Percentiles rank a stretch among this genome's conserved stretches.
These are phyloP conservation scores for Diabrotica virgifera DNA, from an alignment of 1,140 invertebrate genomes.

Conservation along the genomic window DNA sequence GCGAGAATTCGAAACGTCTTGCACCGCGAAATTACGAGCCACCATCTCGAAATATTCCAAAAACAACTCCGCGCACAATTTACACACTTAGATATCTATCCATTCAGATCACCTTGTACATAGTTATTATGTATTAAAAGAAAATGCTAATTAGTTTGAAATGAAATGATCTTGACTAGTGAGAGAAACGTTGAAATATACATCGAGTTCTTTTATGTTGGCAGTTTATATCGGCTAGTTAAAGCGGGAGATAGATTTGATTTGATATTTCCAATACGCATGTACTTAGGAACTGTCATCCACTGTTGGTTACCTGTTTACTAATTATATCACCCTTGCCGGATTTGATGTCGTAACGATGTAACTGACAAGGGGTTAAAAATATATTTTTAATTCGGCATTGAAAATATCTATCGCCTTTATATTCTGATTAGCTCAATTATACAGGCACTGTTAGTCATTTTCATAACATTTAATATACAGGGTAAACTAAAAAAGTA, in stretches of 20 bases:
- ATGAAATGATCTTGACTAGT: background rate
- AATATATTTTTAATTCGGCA: too few relatives aligned
- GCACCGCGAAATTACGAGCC: constrained; percentile 38
- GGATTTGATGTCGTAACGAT: too few relatives aligned
- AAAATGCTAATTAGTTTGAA: background rate
- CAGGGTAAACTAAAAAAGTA: too few relatives aligned
- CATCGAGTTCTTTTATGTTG: constrained; percentile 22
- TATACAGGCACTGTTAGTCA: too few relatives aligned
- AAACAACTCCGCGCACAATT: background rate
- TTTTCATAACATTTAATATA: too few relatives aligned
- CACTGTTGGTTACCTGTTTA: too few relatives aligned
- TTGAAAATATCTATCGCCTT: too few relatives aligned
- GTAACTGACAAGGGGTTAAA: too few relatives aligned
- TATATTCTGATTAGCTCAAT: too few relatives aligned
- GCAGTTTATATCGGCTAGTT: constrained; percentile 23
- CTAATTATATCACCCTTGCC: too few relatives aligned
- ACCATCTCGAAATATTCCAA: constrained; percentile 30
- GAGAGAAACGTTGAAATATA: constrained; percentile 14
- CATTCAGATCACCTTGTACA: background rate
- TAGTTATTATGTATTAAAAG: background rate
- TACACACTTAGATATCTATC: background rate
- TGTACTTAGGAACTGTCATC: constrained; percentile 1
- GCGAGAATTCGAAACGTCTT: constrained; percentile 42
- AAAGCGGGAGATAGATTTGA: constrained; percentile 19
- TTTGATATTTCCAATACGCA: constrained; percentile 19